Evolutionary conservation across 2,797 vertebrate species (phyloP).

Genomic region (Crocodylus rhombifer): DNA sequence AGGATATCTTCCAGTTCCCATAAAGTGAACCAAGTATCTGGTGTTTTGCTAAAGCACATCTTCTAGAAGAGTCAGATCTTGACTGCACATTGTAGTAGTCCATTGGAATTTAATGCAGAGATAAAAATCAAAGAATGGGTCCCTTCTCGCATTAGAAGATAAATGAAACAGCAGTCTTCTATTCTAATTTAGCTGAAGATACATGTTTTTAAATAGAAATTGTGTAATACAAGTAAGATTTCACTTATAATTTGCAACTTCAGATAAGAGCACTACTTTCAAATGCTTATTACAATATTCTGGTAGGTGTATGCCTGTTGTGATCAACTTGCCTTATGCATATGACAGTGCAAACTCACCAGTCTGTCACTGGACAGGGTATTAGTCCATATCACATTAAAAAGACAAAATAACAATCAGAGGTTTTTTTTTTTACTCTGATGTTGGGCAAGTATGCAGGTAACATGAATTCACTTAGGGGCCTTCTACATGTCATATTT

Average conservation of each 20-base stretch:
- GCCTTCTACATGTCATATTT: too few species aligned
- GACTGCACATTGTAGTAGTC: not conserved
- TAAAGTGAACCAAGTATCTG: not conserved
- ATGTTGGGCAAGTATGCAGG: not conserved
- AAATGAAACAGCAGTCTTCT: not conserved
- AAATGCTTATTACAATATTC: not conserved
- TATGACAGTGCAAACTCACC: not conserved
- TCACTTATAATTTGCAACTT: not conserved
- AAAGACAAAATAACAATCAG: not conserved
- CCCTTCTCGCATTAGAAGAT: not conserved
- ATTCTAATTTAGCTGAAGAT: not conserved
- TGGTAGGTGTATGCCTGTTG: not conserved
- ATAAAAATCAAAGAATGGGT: not conserved
- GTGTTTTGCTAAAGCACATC: not conserved
- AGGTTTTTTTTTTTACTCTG: not conserved
- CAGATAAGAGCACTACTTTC: not conserved
- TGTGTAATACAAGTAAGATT: not conserved
- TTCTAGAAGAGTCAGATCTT: not conserved
- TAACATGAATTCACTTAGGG: not conserved
- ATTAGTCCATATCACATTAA: not conserved
- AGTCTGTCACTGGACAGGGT: not conserved
- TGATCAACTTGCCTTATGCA: not conserved
- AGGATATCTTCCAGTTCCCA: not conserved
- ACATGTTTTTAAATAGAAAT: not conserved
- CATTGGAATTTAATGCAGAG: not conserved